These are phyloP conservation scores for Microcebus jonahi DNA, from an alignment of 2,113 vertebrate genomes.

Conservation along the genomic window DNA sequence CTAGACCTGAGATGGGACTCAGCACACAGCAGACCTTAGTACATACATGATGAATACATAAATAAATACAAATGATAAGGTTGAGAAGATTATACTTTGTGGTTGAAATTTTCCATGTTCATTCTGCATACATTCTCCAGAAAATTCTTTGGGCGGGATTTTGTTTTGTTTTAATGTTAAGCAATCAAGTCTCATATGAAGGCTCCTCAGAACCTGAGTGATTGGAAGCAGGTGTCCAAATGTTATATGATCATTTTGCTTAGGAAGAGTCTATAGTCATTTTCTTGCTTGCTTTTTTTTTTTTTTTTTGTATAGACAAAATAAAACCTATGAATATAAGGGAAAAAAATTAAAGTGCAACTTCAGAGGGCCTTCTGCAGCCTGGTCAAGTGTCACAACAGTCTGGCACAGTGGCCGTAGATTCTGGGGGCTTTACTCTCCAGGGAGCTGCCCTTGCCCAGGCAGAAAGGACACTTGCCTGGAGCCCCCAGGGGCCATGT, in stretches of 20 bases:
- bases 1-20: rapidly evolving
- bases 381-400: no score
- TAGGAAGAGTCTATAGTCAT: background rate
- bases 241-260: rapidly evolving
- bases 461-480: background rate
- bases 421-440: background rate
- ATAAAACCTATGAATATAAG: background rate
- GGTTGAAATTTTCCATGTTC: background rate
- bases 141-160: background rate
- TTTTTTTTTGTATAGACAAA: background rate
- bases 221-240: background rate
- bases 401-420: background rate
- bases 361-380: background rate
- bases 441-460: background rate
- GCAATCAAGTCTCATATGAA: background rate
- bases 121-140: background rate
- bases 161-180: background rate
- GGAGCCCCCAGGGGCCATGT: background rate
- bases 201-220: background rate
- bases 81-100: background rate
- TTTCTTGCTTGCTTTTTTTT: background rate
- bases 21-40: background rate
- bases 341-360: background rate
- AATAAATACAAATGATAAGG: background rate
- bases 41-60: background rate